Evolutionary conservation across 2,113 vertebrate genomes (phyloP), one percentile per base, ranked within the genome.

Genomic region (Arvicanthis niloticus): DNA sequence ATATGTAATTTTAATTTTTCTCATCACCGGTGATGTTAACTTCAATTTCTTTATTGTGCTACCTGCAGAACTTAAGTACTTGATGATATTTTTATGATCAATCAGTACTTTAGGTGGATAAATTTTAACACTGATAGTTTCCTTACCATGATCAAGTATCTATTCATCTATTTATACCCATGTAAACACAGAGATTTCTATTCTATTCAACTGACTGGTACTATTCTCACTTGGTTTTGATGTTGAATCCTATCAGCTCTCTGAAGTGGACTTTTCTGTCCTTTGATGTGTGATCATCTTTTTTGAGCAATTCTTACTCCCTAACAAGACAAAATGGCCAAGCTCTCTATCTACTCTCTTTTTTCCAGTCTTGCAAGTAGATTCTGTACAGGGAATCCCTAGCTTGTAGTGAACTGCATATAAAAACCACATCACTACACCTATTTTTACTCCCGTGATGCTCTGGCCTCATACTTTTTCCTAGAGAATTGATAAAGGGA

Each of bases 1-100:
- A 60, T 56, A 81, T 89, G 53, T 45, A 37, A 89, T 95, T 95
- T 95, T 34, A 91, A 15, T 81, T 96, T 91, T 94, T 92, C 56
- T 89, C 76, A 67, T 91, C 60, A 24, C 11, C 82, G 48, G 53
- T 40, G 84, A 94, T 82, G 24, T 29, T 62, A 91, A 76, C 68
- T 89, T 67, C 58, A 68, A 58, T 93, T 29, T 91, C 65, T 87
- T 77, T 91, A 91, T 94, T 4, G 16, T 24, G 29, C 10, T 86
- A 29, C 81, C 76, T 48, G 3, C 48, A 40, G 72, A 48, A 34
- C 12, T 91, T 80, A 62, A 48, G 31, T 51, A 68, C 62, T 13
- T 78, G 37, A 80, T 65, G 56, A 40, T 77, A 42, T 37, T 82
- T 90, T 91, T 76, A 51, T 73, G 77, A 89, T 91, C 75, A 88